Evolutionary conservation across 30 jellyfish, hydroid and myxozoan genomes (phyloP), one percentile per base, ranked within the genome.

Genomic region (Turritopsis rubra): DNA sequence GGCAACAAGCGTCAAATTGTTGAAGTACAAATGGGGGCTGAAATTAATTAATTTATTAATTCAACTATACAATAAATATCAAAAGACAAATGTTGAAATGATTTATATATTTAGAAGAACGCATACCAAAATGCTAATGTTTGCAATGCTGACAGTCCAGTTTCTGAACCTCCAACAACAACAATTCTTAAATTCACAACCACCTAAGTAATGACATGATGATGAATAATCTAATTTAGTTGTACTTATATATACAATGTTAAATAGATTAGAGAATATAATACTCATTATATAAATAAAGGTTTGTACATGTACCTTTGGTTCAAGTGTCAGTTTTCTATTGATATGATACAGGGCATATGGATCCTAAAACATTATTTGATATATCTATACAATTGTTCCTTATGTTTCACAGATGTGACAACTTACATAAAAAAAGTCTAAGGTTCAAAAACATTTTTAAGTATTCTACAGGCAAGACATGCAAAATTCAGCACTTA

Each of bases 131-230:
- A 86, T n/a, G 82, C 91, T 3, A 94, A 75, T 27, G 97, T 18
- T 65, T 94, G 97, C 82, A 94, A 52, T 54, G 91, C 86, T 3
- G 97, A 84, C 52, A 94, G 29, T 16, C 95, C 99, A 66, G 85
- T 94, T 86, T 89, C 96, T 13, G 99, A 94, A 17, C 94, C 95
- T 70, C 99, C 99, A 53, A 94, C 96, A 16, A 94, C 95, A 65
- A 89, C 96, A 28, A 94, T 84, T 52, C 97, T 85, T 74, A 86
- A 87, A 75, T 94, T 94, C 5, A 87, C 87, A 1, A 87, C 99
- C 52, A 89, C 95, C 99, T 94, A 27, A 4, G 31, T 28, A 0
- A 27, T 1, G 22, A 30, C 5, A 1, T 25, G 5, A 23, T 0
- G 17, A 0, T 79, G 16, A 53, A 81, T 18, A 81, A 7, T 21